Conservation (phyloP, 1,140 invertebrate species). For the Scylla paramamosain region DNA sequence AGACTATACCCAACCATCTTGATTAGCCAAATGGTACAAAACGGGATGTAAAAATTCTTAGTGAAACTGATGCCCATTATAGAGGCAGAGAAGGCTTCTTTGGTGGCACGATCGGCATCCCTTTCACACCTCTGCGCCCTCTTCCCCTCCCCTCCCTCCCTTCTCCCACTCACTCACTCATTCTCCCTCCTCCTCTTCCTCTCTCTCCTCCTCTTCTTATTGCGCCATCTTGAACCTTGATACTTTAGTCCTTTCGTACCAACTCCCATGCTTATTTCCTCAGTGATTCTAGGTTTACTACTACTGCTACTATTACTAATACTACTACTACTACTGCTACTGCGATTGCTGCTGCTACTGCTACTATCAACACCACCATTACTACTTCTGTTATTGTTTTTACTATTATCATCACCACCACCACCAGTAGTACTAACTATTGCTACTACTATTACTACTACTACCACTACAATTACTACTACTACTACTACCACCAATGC, state of each 20-base stretch:
- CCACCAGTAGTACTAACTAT: too few species aligned
- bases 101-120: slow-evolving; percentile 43
- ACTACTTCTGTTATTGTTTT: not conserved
- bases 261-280: not conserved
- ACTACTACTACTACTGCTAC: not conserved
- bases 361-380: not conserved
- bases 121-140: not conserved
- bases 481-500: not conserved
- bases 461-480: not conserved
- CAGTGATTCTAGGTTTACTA: not conserved
- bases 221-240: not conserved
- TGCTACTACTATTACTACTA: not conserved
- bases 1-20: not conserved
- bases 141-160: not conserved
- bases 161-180: not conserved
- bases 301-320: not conserved
- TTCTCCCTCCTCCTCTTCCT: not conserved
- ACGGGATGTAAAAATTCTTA: slow-evolving; percentile 35
- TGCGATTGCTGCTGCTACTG: not conserved
- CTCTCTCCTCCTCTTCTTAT: not conserved
- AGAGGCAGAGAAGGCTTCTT: slow-evolving; percentile 25
- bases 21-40: slow-evolving; percentile 62
- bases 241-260: not conserved
- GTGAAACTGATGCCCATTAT: slow-evolving; percentile 63
- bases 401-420: too few species aligned